Conservation (phyloP, 2,797 vertebrate species). For the Sebastes iracundus region DNA sequence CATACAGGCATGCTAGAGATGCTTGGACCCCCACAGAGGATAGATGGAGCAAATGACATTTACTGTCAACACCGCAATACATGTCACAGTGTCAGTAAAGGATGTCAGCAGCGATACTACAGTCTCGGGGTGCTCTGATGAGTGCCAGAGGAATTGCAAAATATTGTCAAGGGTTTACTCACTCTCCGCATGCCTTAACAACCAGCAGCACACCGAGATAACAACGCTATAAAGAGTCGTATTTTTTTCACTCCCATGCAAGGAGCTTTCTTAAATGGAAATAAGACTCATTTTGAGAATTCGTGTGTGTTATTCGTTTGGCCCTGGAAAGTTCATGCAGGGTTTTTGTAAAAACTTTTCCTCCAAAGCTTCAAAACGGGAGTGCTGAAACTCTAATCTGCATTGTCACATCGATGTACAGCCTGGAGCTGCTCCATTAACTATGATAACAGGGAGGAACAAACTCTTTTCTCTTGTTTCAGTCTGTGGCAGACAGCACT, state of each 20-base stretch:
- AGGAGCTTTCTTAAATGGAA: conserved; percentile 33
- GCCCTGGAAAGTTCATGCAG: conserved; percentile 56
- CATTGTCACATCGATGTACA: conserved; percentile 66
- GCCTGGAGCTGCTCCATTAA: conserved; percentile 69
- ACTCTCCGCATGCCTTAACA: conserved; percentile 12
- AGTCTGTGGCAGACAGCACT: conserved; percentile 50
- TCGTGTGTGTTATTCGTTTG: conserved; percentile 30
- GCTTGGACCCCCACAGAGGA: conserved; percentile 33
- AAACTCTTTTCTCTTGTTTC: conserved; percentile 58
- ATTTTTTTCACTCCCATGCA: neutral
- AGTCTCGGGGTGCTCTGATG: conserved; percentile 39
- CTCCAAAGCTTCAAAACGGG: conserved; percentile 49
- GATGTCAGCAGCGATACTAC: conserved; percentile 28
- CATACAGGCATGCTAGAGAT: conserved; percentile 8
- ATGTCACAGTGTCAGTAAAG: conserved; percentile 39
- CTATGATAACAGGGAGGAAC: conserved; percentile 68
- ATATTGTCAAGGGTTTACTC: conserved; percentile 35
- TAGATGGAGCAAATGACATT: conserved; percentile 48
- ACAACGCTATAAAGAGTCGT: neutral
- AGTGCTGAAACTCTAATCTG: conserved; percentile 60
- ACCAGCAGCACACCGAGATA: conserved; percentile 29
- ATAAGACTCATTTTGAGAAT: conserved; percentile 42
- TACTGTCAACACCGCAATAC: conserved; percentile 48
- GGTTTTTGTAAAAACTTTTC: conserved; percentile 53
- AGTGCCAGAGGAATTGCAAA: conserved; percentile 35